Conservation (phyloP, 2,888 invertebrate genomes). For the Tetramorium bicarinatum region DNA sequence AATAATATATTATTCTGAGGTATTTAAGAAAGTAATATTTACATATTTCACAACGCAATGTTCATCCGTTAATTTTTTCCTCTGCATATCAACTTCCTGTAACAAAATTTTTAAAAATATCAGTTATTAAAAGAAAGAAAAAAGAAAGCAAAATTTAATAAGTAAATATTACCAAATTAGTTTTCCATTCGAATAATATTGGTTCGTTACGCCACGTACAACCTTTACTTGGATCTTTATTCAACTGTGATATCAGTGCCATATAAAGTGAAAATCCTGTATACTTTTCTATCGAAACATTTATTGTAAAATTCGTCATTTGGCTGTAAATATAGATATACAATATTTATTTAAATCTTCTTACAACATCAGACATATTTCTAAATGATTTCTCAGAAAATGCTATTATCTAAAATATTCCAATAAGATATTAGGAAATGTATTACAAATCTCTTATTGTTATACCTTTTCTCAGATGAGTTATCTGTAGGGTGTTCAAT, state of each 20-base stretch:
- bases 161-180: slow-evolving; percentile 20
- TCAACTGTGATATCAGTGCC: not conserved
- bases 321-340: slow-evolving; percentile 24
- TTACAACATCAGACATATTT: not conserved
- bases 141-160: not conserved
- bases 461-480: slow-evolving; percentile 20
- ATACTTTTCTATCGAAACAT: not conserved
- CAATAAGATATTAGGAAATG: not conserved
- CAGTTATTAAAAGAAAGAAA: not conserved
- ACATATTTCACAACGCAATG: slow-evolving; percentile 25
- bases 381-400: not conserved
- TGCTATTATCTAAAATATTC: not conserved
- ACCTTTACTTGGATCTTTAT: not conserved
- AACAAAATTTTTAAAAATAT: slow-evolving; percentile 1
- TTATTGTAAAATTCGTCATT: slow-evolving; percentile 19
- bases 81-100: not conserved
- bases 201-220: not conserved
- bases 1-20: not conserved
- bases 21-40: slow-evolving; percentile 25
- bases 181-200: not conserved
- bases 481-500: not conserved
- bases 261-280: not conserved
- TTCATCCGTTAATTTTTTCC: not conserved
- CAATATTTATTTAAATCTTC: not conserved
- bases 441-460: not conserved